phyloP scores from a whole-genome alignment of 2,888 invertebrate species.

The Tetropium fuscum region DNA sequence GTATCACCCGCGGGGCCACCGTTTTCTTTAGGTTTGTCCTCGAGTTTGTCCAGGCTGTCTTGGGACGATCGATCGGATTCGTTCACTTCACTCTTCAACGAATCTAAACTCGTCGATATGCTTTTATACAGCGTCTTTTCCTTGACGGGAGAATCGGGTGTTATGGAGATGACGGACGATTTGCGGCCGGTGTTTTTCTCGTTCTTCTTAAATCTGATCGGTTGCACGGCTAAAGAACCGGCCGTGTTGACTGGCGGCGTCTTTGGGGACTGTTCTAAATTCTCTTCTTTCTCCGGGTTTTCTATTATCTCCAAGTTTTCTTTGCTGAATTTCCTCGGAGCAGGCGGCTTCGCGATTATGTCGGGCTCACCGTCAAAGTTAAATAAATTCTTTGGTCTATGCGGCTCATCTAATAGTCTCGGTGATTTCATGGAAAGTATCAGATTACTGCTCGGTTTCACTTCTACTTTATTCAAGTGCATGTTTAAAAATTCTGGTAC shows the following conservation, averaged over 20 bases:
- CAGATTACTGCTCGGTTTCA: constrained; percentile 72
- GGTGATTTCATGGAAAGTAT: constrained; percentile 73
- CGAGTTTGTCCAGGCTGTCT: constrained; percentile 55
- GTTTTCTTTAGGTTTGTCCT: constrained; percentile 58
- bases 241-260: constrained; percentile 37
- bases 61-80: constrained; percentile 52
- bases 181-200: constrained; percentile 48
- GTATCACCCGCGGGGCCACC: constrained; percentile 63
- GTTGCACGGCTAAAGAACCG: constrained; percentile 7
- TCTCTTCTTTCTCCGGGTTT: constrained; percentile 50
- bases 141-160: constrained; percentile 48
- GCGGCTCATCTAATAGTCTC: constrained; percentile 51
- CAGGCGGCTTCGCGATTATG: constrained; percentile 37
- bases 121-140: constrained; percentile 64
- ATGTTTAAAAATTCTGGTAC: constrained; percentile 79
- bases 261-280: constrained; percentile 33
- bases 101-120: constrained; percentile 70
- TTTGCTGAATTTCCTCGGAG: constrained; percentile 54
- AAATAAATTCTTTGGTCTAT: constrained; percentile 52
- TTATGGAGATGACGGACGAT: constrained; percentile 52
- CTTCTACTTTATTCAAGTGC: constrained; percentile 78
- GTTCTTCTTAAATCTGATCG: constrained; percentile 50
- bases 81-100: constrained; percentile 54
- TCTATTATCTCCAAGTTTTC: constrained; percentile 64
- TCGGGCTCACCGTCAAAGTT: constrained; percentile 42